Evolutionary conservation across 2,888 invertebrate genomes (phyloP).

Genomic region (Polyommatus iphigenia): DNA sequence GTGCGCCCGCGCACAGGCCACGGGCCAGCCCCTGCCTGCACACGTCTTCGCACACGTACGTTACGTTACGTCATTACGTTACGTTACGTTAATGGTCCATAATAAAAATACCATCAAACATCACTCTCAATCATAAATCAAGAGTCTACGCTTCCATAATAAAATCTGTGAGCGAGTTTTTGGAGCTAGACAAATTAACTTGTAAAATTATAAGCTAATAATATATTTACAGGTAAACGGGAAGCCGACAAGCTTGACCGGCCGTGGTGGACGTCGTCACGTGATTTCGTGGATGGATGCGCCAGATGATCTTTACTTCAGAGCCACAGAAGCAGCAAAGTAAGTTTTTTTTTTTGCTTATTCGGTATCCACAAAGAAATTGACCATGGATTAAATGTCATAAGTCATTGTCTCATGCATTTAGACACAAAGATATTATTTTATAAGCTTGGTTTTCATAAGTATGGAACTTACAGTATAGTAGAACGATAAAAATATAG

Average conservation of each 20-base stretch:
- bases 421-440: too few relatives aligned
- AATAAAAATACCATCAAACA: too few relatives aligned
- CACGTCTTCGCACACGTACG: conserved; percentile 84
- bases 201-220: not conserved
- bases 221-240: conserved; percentile 83
- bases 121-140: too few relatives aligned
- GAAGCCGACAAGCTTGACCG: conserved; percentile 89
- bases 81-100: not conserved
- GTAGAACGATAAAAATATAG: too few relatives aligned
- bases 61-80: conserved; percentile 35
- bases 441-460: too few relatives aligned
- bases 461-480: too few relatives aligned
- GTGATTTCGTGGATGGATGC: conserved; percentile 99
- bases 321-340: conserved; percentile 95
- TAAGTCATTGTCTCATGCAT: too few relatives aligned
- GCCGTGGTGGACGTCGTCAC: conserved; percentile 91
- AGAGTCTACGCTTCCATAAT: too few relatives aligned
- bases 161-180: too few relatives aligned
- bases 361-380: too few relatives aligned
- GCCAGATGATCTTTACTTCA: conserved; percentile 97
- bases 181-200: too few relatives aligned
- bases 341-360: conserved; percentile 69
- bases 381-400: too few relatives aligned
- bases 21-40: conserved; percentile 84
- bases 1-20: conserved; percentile 84